A percentile compares a stretch with the other conserved stretches of the same genome.
These are phyloP conservation scores for Amiota minor DNA, from an alignment of 2,888 invertebrate species.

Conservation along the genomic window DNA sequence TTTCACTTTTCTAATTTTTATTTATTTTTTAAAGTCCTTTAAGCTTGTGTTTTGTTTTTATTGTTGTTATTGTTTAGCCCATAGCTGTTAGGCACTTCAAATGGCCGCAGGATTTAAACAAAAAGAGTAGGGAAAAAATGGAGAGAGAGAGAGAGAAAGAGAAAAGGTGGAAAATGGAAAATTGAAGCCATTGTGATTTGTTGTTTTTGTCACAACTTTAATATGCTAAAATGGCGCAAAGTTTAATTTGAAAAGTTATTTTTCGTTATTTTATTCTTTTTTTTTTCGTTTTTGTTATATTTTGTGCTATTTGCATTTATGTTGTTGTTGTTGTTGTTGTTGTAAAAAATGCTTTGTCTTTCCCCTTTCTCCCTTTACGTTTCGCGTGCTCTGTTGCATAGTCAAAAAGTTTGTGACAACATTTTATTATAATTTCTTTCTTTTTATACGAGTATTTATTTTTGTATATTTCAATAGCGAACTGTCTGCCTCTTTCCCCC, in stretches of 20 bases:
- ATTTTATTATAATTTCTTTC: constrained; percentile 63
- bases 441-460: not conserved
- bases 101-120: not conserved
- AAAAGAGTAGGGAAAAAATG: not conserved
- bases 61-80: not conserved
- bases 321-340: constrained; percentile 12
- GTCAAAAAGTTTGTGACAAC: constrained; percentile 61
- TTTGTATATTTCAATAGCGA: no score
- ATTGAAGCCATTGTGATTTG: constrained; percentile 12
- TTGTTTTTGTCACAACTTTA: constrained; percentile 53
- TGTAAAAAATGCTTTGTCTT: constrained; percentile 22
- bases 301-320: constrained; percentile 7
- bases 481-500: not conserved
- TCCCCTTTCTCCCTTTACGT: constrained; percentile 21
- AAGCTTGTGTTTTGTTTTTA: no score
- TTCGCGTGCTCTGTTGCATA: constrained; percentile 20
- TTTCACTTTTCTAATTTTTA: constrained; percentile 21
- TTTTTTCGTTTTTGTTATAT: constrained; percentile 37
- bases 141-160: no score
- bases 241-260: constrained; percentile 68
- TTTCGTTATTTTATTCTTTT: constrained; percentile 49
- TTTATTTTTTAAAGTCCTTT: not conserved
- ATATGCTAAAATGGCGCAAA: constrained; percentile 61
- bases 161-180: no score
- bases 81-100: not conserved